A percentile compares a stretch with the other conserved stretches of the same genome.
These are phyloP conservation scores for Oreochromis mossambicus DNA, from an alignment of 2,797 vertebrate genomes.

Conservation along the genomic window DNA sequence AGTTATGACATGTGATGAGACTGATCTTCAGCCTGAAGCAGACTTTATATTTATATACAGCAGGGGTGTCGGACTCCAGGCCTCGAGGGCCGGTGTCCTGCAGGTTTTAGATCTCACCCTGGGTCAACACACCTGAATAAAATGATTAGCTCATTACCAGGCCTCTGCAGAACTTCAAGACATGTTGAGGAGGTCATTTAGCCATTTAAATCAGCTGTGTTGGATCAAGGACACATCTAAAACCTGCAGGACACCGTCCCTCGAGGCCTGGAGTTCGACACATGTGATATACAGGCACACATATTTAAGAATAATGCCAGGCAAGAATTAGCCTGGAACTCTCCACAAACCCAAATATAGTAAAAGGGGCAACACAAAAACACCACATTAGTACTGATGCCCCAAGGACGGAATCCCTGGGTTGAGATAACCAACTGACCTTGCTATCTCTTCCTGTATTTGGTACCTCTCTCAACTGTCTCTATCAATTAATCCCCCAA, in stretches of 20 bases:
- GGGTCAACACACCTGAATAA: too few species aligned
- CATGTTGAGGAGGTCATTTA: too few species aligned
- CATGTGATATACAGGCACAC: background rate
- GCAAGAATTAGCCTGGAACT: background rate
- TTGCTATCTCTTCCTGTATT: background rate
- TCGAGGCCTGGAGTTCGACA: too few species aligned
- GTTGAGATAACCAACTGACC: background rate
- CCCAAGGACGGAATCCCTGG: background rate
- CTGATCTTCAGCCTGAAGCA: conserved; percentile 16
- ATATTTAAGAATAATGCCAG: background rate
- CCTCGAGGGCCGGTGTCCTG: too few species aligned
- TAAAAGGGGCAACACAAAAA: background rate
- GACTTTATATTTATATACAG: background rate
- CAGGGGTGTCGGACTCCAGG: too few species aligned
- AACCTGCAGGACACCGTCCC: too few species aligned
- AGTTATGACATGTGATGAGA: conserved; percentile 35
- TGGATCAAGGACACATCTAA: too few species aligned
- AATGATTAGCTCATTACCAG: too few species aligned
- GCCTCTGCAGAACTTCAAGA: too few species aligned
- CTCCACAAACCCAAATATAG: background rate
- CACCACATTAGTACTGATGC: background rate
- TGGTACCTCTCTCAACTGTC: background rate
- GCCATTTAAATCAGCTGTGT: too few species aligned
- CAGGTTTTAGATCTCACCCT: too few species aligned
- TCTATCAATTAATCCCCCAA: background rate